Percentiles rank a stretch among this genome's conserved stretches.
phyloP scores from a whole-genome alignment of 2,888 invertebrate species.

The Cremastinae sp. region DNA sequence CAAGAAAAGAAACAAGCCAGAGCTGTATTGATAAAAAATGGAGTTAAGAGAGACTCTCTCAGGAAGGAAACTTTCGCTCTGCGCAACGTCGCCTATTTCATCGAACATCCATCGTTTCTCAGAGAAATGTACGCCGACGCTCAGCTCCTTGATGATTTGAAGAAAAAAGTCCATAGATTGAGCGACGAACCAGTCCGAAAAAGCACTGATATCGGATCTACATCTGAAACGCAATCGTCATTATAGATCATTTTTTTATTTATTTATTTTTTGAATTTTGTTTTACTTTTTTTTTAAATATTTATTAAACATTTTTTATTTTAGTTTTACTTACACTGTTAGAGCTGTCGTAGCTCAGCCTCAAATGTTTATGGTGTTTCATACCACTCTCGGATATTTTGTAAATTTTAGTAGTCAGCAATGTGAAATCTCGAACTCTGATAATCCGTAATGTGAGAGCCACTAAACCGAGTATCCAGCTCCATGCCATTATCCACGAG shows the following conservation, averaged over 20 bases:
- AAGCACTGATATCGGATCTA: constrained; percentile 4
- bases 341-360: constrained; percentile 17
- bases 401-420: constrained; percentile 67
- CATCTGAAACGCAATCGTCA: constrained; percentile 30
- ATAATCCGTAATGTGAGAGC: constrained; percentile 64
- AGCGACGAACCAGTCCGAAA: neutral
- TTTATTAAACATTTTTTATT: constrained; percentile 4
- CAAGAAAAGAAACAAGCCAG: constrained; percentile 41
- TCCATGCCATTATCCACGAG: constrained; percentile 66
- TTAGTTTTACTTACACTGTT: constrained; percentile 44
- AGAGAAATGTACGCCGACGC: constrained; percentile 60
- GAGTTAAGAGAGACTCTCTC: constrained; percentile 44
- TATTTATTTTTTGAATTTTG: neutral
- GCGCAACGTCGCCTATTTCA: constrained; percentile 52
- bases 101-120: constrained; percentile 58
- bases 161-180: constrained; percentile 30
- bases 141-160: constrained; percentile 47
- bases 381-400: constrained; percentile 45
- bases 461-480: constrained; percentile 67
- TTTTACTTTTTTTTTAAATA: neutral
- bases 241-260: neutral
- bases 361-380: neutral
- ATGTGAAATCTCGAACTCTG: constrained; percentile 64
- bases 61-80: constrained; percentile 58
- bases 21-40: constrained; percentile 40